Base-by-base conservation (phyloP, 2,113 vertebrate species). In the Amblyornis subalaris region DNA sequence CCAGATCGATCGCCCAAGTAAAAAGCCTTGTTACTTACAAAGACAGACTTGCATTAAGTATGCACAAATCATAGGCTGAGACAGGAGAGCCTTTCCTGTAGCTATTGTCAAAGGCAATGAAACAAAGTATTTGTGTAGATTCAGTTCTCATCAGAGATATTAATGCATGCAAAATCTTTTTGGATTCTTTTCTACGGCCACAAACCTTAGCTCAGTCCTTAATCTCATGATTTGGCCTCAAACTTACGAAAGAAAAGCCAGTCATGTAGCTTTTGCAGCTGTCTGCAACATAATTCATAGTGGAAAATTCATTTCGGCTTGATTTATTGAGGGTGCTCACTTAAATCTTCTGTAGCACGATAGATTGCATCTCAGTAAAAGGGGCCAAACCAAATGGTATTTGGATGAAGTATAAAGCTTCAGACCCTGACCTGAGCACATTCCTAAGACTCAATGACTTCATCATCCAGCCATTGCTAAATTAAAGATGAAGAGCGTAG, bases 351-450 rank as follows among this genome's bases (percentile, higher is more conserved):
- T 69, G 78, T 45, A 70, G 57, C 79, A 93, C 4, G 18, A 90
- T 78, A 57, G 92, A 93, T 91, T 93, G 75, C 78, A 61, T 71
- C 73, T 94, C 88, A 75, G 88, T 69, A 88, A 85, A 95, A 94
- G 92, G 85, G 84, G 88, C 88, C 91, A 95, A 95, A 90, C 69
- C 78, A 90, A 93, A 93, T 88, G 88, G 82, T 88, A 57, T 93
- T 95, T 95, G 95, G 88, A 96, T 88, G 64, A 95, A 95, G 88
- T 94, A 89, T 87, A 94, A 96, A 94, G 88, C 48, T 94, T 86
- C 86, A 91, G 82, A 88, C 31, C n/a, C 79, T 71, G 94, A 95
- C 94, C 95, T 94, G 83, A 67, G 79, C 31, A 55, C 55, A 71
- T 85, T 91, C 65, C 60, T 88, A 88, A 88, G 53, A 38, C 33